Evolutionary conservation across 2,888 invertebrate genomes (phyloP), one percentile per base, ranked within the genome.

Genomic region (Diogma glabrata): DNA sequence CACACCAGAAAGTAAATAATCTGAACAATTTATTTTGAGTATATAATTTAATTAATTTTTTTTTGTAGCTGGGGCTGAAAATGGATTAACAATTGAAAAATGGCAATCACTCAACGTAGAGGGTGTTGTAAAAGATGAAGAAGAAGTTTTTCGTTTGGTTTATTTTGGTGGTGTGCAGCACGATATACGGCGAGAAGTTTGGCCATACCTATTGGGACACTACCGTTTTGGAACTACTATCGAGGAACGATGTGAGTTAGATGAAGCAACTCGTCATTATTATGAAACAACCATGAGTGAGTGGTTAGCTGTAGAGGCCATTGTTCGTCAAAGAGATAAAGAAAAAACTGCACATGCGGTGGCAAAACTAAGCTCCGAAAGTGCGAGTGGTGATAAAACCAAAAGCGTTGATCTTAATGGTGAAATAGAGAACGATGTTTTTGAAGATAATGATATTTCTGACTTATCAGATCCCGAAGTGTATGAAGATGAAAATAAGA

Each of bases 301-400:
- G 66, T 95, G 95, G 95, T 67, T 92, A 53, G 91, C 92, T 0
- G 90, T 94, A 1, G 95, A 96, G 64, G 92, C 92, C 1, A 92
- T 94, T 55, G 90, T 94, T 0, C 71, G 81, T 47, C 87, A 89
- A 63, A 70, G 81, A 7, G 90, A 92, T 60, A 81, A 83, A 54
- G 89, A 89, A 64, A 83, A 81, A 40, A 87, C 88, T 54, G 90
- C 89, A 0, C 83, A 84, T 9, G 90, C 89, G 36, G 81, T 90
- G 49, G 90, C 90, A 6, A 83, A 90, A 62, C 72, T 90, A n/a
- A 86, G 84, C 50, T 81, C 83, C 16, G 87, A 87, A 61, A 83
- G 83, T 53, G 82, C 67, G 62, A 80, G 69, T 52, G 70, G 73
- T 54, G 76, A 75, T 54, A 65, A 75, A 28, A 75, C 74, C 48